Base-by-base conservation (phyloP, 2,797 vertebrate genomes). In the Steatocranus sp. region DNA sequence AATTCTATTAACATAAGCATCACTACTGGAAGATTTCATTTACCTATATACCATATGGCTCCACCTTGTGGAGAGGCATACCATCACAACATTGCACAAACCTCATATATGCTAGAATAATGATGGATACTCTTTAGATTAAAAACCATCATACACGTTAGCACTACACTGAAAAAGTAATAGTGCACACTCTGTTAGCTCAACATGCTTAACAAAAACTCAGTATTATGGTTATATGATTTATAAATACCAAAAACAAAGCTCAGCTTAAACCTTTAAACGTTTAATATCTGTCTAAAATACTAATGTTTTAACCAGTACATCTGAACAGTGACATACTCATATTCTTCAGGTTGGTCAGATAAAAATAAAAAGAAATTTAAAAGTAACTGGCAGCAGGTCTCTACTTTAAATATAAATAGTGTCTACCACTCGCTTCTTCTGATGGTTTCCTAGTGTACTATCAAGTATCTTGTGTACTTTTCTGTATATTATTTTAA, bases 21-120 rank as follows among this genome's bases (percentile, higher is more conserved):
- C 17, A 30, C 41, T 73, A 46, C 25, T 12, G 41, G 17, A 73
- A 48, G 10, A 73, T 11, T 73, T 46, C 15, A 30, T 70, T 46
- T 46, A 70, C 66, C 41, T 7, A 46, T 30, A 43, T 46, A 8
- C 3, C 41, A 30, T 20, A 8, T 41, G 25, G 83, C 85, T n/a
- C 83, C 88, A 76, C 73, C 85, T 53, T 68, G 70, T 87, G 88
- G 81, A 68, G 41, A 73, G 17, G 0, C 14, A 48, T 7, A 73
- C 23, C 25, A 73, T 8, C 41, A n/a, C 4, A 46, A 30, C 41
- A 61, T 61, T 34, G 56, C 56, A 18, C 41, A 30, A 73, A 30
- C 66, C 15, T 73, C 7, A 30, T 1, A 48, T 73, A 8, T 48
- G 23, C 41, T 48, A 73, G 10, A 73, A 70, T 70, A 43, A 43